Base-by-base conservation (phyloP, 2,888 invertebrate genomes). In the Plebejus anna region DNA sequence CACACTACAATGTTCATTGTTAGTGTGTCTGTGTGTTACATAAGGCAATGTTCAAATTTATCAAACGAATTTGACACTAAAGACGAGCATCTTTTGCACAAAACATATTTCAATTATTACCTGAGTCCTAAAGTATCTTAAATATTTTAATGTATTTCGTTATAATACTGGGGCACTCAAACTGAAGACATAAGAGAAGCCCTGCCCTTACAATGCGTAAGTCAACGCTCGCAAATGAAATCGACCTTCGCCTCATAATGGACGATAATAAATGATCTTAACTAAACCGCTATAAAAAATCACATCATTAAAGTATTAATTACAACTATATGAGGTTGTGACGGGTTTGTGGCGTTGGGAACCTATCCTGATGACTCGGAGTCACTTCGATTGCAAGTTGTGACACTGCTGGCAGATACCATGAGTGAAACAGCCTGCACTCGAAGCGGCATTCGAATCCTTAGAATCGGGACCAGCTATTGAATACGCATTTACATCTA, bases 181-280 rank as follows among this genome's bases (percentile, higher is more conserved):
- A 66, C 13, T 32, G 22, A 13, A 5, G 5, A 66, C 32, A 1
- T 61, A 2, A 66, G 66, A 66, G 5, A 32, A 4, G 32, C 5
- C 32, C 32, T 66, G 66, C 4, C 5, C 66, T 66, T 66, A 66
- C 66, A 28, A 66, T 66, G 32, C 32, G 9, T 36, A 66, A 32
- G 66, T 66, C 66, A 66, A 66, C 36, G 87, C 86, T 87, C 85
- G 85, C 88, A 86, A 89, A 90, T 90, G 86, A 88, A 89, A 89
- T 89, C 88, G 89, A 90, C 89, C 90, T 90, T 88, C 79, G 76
- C 76, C 76, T 76, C 77, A 76, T 79, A 78, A 77, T 78, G 78
- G 77, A 75, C 79, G 76, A 77, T 79, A 77, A 78, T 79, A 78
- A 79, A 79, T 77, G 78, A 78, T 77, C 72, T 32, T 75, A 78